Evolutionary conservation across 2,113 vertebrate species (phyloP).

Genomic region (Chaetura pelagica): DNA sequence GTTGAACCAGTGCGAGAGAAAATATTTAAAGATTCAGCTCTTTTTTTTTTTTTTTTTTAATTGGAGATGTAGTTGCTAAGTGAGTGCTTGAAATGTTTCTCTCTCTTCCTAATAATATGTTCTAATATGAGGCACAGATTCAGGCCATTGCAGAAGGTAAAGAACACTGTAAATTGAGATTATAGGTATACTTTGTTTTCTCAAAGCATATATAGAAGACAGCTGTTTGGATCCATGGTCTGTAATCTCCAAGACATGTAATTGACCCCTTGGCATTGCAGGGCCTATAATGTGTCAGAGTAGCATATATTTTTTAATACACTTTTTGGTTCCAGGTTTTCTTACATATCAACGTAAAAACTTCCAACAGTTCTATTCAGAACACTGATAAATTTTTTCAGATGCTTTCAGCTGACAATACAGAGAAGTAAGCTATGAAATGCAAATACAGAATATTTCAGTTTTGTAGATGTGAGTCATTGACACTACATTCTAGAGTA

Average conservation of each 20-base stretch:
- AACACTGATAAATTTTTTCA: neutral
- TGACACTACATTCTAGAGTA: neutral
- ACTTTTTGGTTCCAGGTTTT: neutral
- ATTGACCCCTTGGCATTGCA: neutral
- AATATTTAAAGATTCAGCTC: neutral
- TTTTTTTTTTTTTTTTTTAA: neutral
- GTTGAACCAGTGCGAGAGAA: neutral
- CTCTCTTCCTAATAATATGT: slow-evolving; percentile 7
- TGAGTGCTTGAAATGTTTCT: slow-evolving; percentile 8
- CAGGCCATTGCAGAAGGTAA: slow-evolving; percentile 48
- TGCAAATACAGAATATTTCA: neutral
- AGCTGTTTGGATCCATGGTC: neutral
- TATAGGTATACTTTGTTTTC: neutral
- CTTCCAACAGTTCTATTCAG: neutral
- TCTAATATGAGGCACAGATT: slow-evolving; percentile 35
- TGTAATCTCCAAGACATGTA: neutral
- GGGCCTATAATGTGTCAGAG: neutral
- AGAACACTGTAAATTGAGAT: slow-evolving; percentile 15
- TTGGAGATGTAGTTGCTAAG: neutral
- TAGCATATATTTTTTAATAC: neutral
- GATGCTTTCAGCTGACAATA: neutral
- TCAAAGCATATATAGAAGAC: neutral
- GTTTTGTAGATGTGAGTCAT: neutral
- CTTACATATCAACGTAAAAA: neutral
- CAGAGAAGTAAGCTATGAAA: neutral